phyloP scores from a whole-genome alignment of 2,888 invertebrate species.

The Eupithecia subumbrata region DNA sequence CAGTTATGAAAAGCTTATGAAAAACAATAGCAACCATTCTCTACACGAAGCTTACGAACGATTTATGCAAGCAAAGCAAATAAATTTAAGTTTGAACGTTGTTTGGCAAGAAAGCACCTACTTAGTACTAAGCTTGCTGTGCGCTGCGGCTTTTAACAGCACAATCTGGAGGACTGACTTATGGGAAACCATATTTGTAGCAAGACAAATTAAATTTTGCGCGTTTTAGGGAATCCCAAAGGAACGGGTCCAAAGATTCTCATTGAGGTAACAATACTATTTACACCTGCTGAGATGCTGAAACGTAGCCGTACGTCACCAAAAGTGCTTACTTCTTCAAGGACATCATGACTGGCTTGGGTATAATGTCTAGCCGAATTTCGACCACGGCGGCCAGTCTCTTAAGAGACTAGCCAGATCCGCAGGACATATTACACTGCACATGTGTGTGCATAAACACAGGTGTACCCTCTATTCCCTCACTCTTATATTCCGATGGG shows the following conservation, averaged over 20 bases:
- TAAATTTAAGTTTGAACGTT: constrained; percentile 45
- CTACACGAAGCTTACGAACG: constrained; percentile 18
- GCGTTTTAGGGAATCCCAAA: background rate
- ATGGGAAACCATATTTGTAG: constrained; percentile 5
- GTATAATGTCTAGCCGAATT: background rate
- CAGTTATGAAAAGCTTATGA: background rate
- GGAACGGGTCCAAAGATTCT: background rate
- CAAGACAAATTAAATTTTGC: background rate
- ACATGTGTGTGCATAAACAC: too few species aligned
- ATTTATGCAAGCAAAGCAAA: constrained; percentile 41
- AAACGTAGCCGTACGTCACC: background rate
- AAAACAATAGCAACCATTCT: constrained; percentile 11
- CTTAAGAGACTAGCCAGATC: too few species aligned
- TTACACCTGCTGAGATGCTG: background rate
- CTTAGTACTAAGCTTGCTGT: constrained; percentile 30
- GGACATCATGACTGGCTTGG: background rate
- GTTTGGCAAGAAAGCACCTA: constrained; percentile 38
- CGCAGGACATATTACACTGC: too few species aligned
- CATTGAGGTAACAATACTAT: background rate
- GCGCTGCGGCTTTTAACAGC: constrained; percentile 29
- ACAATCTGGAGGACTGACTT: constrained; percentile 30
- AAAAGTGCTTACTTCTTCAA: background rate
- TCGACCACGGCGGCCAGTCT: too few species aligned
- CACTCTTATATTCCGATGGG: too few species aligned
- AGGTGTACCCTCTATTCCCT: too few species aligned